Base-by-base conservation (phyloP, 2,888 invertebrate species). In the Caenorhabditis panamensis region DNA sequence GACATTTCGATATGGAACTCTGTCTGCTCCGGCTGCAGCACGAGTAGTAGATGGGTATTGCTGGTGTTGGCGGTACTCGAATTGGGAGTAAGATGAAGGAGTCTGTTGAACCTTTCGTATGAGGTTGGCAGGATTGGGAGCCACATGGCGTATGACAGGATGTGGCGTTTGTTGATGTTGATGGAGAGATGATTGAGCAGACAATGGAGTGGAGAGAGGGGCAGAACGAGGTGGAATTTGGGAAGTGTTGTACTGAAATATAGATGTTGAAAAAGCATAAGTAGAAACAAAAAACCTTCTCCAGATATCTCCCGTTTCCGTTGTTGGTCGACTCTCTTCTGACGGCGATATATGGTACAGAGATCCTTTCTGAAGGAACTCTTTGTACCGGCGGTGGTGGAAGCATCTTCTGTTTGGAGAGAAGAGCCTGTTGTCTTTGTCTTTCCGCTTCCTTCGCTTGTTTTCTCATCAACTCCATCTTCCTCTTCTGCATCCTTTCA, bases 231-330 rank as follows among this genome's bases (percentile, higher is more conserved):
- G 67, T 18, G 67, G 31, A 1, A 67, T 16, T 36, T 56, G 58
- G 3, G 67, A 58, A n/a, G 26, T 20, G 58, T 67, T 67, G 67
- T 67, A 67, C 67, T 66, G 66, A 28, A 66, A 64, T 36, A 41
- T 22, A 18, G 20, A 22, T 31, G 18, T n/a, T 18, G 56, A 36
- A 13, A 31, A 36, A 6, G 41, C 5, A 41, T 41, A 26, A 53
- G 53, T 24, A 26, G 26, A 49, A 49, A 2, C 8, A 4, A 28
- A 13, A 13, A 54, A 72, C 72, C 72, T 24, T 73, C 18, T 71
- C 71, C 54, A 62, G 37, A 37, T 64, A 58, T n/a, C 72, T 13
- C 13, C 16, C 61, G 2, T 26, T 51, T 41, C 13, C 22, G 31
- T 22, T 47, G 16, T 8, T 2, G 16, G n/a, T 24, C 44, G 16